Conservation (phyloP, 2,113 vertebrate species). For the Lycocorax pyrrhopterus region DNA sequence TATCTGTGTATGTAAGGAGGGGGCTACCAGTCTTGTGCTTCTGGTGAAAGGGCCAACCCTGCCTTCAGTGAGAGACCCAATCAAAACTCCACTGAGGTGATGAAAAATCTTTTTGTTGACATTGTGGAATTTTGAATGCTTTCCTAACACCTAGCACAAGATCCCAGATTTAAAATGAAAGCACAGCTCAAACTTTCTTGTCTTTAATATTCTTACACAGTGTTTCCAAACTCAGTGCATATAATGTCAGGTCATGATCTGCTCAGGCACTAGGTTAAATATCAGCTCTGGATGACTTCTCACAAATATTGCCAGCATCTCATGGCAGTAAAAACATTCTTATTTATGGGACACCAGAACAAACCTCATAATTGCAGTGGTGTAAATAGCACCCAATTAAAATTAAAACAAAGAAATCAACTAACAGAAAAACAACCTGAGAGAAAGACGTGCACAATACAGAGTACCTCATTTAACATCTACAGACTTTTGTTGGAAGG, state of each 20-base stretch:
- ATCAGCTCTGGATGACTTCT: background rate
- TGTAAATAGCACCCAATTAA: background rate
- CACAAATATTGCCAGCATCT: background rate
- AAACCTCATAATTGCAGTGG: background rate
- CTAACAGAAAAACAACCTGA: background rate
- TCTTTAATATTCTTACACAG: rapidly evolving
- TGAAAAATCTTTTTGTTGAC: background rate
- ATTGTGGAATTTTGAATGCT: background rate
- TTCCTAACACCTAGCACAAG: background rate
- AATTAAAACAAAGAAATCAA: background rate
- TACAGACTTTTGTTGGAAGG: background rate
- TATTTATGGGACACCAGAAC: background rate
- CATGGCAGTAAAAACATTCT: background rate
- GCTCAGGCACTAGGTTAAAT: background rate
- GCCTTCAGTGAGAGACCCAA: background rate
- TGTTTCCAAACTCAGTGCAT: background rate
- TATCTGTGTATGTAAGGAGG: background rate
- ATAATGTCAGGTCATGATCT: background rate
- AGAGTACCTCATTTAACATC: background rate
- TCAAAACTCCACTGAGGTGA: background rate
- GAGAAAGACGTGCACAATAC: background rate
- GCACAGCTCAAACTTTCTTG: background rate
- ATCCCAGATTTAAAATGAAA: background rate
- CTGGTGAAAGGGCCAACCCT: background rate
- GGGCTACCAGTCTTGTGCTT: background rate